These are phyloP conservation scores for Blastobasis lacticolella DNA, from an alignment of 2,888 invertebrate genomes.

Conservation along the genomic window DNA sequence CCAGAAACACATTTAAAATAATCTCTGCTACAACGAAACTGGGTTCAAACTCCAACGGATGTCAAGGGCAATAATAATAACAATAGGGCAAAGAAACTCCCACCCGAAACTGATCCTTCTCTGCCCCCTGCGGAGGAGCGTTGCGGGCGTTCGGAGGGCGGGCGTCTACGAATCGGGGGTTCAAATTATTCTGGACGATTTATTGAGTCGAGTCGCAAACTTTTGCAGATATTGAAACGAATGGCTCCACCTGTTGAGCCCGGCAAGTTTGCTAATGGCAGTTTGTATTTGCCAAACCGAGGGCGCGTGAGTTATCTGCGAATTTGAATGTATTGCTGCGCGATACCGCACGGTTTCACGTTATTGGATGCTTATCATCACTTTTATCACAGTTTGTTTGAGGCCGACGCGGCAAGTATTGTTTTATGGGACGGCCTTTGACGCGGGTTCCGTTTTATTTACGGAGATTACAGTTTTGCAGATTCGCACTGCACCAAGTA, in stretches of 20 bases:
- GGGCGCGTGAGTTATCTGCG: constrained; percentile 7
- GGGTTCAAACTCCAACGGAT: constrained; percentile 46
- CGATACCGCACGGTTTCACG: constrained; percentile 1
- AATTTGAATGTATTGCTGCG: constrained; percentile 9
- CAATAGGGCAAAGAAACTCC: constrained; percentile 58
- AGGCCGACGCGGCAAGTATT: no score
- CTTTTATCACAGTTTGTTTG: not conserved
- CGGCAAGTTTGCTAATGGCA: constrained; percentile 63
- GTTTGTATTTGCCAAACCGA: constrained; percentile 20
- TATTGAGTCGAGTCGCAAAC: constrained; percentile 65
- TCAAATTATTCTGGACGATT: constrained; percentile 50
- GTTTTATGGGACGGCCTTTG: no score
- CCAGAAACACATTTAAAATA: constrained; percentile 26
- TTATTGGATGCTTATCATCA: constrained; percentile 6
- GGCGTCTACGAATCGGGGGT: constrained; percentile 10
- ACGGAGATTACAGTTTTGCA: no score
- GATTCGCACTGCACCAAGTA: no score
- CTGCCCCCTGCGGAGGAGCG: constrained; percentile 18
- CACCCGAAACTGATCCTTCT: constrained; percentile 32
- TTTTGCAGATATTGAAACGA: constrained; percentile 73
- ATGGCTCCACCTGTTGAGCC: constrained; percentile 67
- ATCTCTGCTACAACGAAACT: constrained; percentile 15
- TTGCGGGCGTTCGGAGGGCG: constrained; percentile 14
- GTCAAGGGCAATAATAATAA: constrained; percentile 56
- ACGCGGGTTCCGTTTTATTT: no score